These are phyloP conservation scores for Clistopyga incitator DNA, from an alignment of 2,888 invertebrate species.

Conservation along the genomic window DNA sequence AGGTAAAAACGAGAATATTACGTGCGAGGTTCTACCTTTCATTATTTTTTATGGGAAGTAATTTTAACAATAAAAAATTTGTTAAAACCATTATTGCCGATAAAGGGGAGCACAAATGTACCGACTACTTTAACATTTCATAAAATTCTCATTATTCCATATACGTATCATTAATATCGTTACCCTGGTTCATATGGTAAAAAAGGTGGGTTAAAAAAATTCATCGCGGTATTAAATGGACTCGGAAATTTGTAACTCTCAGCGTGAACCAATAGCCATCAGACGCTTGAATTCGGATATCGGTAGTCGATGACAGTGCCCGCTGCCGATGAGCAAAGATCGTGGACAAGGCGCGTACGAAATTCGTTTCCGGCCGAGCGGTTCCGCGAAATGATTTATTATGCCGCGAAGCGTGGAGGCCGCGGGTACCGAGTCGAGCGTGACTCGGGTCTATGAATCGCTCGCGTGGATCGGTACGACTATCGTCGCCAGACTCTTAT, in stretches of 20 bases:
- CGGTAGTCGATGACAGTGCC: constrained; percentile 46
- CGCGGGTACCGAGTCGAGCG: constrained; percentile 74
- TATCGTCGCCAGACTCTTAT: constrained; percentile 70
- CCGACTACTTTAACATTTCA: too few relatives aligned
- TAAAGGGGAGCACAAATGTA: too few relatives aligned
- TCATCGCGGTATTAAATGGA: background rate
- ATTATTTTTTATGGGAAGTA: too few relatives aligned
- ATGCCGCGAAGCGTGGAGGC: constrained; percentile 79
- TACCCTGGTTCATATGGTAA: background rate
- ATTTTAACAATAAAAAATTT: too few relatives aligned
- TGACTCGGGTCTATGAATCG: constrained; percentile 81
- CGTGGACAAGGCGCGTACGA: constrained; percentile 70
- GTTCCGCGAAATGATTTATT: constrained; percentile 83
- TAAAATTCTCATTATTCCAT: background rate
- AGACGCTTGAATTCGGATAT: constrained; percentile 49
- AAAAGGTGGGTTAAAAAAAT: background rate
- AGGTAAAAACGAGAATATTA: too few relatives aligned
- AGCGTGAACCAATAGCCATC: constrained; percentile 8
- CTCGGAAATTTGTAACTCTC: constrained; percentile 16
- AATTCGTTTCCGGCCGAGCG: constrained; percentile 82
- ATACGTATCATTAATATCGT: background rate
- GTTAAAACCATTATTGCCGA: too few relatives aligned
- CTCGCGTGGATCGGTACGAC: constrained; percentile 68
- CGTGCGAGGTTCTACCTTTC: too few relatives aligned
- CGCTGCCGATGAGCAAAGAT: constrained; percentile 37